Conservation (phyloP, 1,140 invertebrate species). For the Cardiocondyla obscurior region DNA sequence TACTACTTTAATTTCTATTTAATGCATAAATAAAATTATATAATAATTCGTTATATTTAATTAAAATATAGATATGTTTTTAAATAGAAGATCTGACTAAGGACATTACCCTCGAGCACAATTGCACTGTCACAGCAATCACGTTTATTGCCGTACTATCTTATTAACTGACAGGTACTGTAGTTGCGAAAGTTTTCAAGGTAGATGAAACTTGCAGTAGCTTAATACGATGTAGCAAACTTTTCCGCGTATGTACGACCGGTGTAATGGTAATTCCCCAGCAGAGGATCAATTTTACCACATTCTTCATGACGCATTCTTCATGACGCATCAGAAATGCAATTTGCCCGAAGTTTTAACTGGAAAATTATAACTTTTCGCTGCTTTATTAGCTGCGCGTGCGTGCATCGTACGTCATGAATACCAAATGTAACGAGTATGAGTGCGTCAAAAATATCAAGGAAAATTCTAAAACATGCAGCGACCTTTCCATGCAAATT, state of each 20-base stretch:
- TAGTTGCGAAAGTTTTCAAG: slow-evolving; percentile 47
- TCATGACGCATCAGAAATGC: slow-evolving; percentile 30
- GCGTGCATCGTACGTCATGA: background rate
- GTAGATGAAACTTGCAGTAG: slow-evolving; percentile 12
- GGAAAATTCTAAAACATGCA: slow-evolving; percentile 32
- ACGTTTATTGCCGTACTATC: background rate
- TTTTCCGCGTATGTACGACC: background rate
- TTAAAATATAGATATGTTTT: background rate
- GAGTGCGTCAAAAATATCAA: background rate
- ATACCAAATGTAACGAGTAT: slow-evolving; percentile 12
- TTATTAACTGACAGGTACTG: background rate
- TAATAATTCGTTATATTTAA: background rate
- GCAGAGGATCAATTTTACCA: slow-evolving; percentile 39
- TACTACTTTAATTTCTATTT: too few species aligned
- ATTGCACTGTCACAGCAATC: background rate
- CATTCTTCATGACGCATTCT: slow-evolving; percentile 18
- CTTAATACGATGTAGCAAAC: slow-evolving; percentile 25
- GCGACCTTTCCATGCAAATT: slow-evolving; percentile 7
- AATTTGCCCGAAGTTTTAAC: slow-evolving; percentile 38
- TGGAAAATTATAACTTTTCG: slow-evolving; percentile 29
- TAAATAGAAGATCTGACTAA: background rate
- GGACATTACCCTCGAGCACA: background rate
- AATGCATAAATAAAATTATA: background rate
- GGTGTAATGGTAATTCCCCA: slow-evolving; percentile 26
- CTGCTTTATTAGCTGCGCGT: slow-evolving; percentile 24